A percentile compares a stretch with the other conserved stretches of the same genome.
Evolutionary conservation across 2,113 vertebrate species (phyloP).

Genomic region (Acanthochromis polyacanthus): DNA sequence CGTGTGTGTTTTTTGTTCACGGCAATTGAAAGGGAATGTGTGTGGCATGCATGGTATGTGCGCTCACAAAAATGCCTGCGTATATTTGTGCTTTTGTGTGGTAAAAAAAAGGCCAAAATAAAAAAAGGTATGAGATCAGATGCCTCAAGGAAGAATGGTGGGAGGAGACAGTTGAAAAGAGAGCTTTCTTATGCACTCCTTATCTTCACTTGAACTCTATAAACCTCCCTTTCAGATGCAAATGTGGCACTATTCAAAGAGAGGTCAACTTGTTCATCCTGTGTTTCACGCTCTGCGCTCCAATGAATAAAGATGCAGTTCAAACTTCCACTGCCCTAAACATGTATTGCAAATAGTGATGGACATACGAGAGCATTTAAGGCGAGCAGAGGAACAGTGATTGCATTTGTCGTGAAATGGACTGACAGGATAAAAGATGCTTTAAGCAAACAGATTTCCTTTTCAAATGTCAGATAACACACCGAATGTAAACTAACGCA

Average conservation of each 20-base stretch:
- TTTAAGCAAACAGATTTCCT: constrained; percentile 12
- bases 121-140: constrained; percentile 57
- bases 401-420: constrained; percentile 1
- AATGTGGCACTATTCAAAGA: constrained; percentile 72
- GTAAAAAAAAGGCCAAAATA: constrained; percentile 28
- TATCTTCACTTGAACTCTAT: constrained; percentile 72
- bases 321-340: constrained; percentile 36
- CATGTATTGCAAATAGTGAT: constrained; percentile 47
- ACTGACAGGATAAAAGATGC: not conserved
- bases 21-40: constrained; percentile 43
- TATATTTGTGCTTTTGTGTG: not conserved
- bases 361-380: not conserved
- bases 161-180: constrained; percentile 48
- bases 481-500: not conserved
- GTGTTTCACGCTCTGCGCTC: constrained; percentile 28
- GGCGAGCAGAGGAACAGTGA: not conserved
- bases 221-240: constrained; percentile 76
- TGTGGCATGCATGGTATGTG: not conserved
- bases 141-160: constrained; percentile 51
- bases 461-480: constrained; percentile 9
- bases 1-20: constrained; percentile 23
- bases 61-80: not conserved
- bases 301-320: constrained; percentile 74
- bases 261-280: constrained; percentile 72
- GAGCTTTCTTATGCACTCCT: constrained; percentile 47